Percentiles rank a stretch among this genome's conserved stretches.
Evolutionary conservation across 1,140 invertebrate species (phyloP).

Genomic region (Drosophila sp.): DNA sequence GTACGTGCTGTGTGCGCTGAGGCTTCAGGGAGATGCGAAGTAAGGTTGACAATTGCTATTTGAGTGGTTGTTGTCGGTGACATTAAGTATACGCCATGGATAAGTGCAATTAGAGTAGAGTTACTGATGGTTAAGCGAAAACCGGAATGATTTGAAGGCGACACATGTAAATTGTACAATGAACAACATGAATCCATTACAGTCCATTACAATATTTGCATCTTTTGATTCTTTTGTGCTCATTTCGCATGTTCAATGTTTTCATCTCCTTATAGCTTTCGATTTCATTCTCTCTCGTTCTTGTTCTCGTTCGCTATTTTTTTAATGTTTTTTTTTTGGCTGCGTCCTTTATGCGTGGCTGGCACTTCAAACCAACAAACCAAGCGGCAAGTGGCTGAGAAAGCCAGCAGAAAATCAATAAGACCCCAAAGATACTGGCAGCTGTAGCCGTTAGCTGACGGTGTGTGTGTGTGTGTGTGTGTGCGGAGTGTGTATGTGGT

Average conservation of each 20-base stretch:
- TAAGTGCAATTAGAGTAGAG: neutral
- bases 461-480: neutral
- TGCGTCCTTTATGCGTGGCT: slow-evolving; percentile 48
- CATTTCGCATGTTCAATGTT: slow-evolving; percentile 9
- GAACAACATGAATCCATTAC: slow-evolving; percentile 67
- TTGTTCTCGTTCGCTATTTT: neutral
- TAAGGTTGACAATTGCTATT: neutral
- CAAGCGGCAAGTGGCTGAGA: slow-evolving; percentile 63
- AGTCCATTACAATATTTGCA: slow-evolving; percentile 73
- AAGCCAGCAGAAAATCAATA: slow-evolving; percentile 75
- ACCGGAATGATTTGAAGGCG: neutral
- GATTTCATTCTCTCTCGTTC: slow-evolving; percentile 3
- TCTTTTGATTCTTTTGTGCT: slow-evolving; percentile 56
- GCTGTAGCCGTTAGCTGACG: slow-evolving; percentile 18
- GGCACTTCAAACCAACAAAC: slow-evolving; percentile 49
- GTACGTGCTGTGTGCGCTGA: neutral
- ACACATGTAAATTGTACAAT: neutral
- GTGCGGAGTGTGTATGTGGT: slow-evolving; percentile 3
- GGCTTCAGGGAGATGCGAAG: neutral
- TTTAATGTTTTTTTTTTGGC: slow-evolving; percentile 9
- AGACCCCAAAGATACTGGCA: slow-evolving; percentile 62
- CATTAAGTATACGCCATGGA: slow-evolving; percentile 8
- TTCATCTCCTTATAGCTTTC: slow-evolving; percentile 13
- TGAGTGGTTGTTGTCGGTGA: neutral
- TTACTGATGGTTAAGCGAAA: neutral